Percentiles rank a stretch among this genome's conserved stretches.
phyloP scores from a whole-genome alignment of 2,113 vertebrate genomes.

The Pelmatolapia mariae region DNA sequence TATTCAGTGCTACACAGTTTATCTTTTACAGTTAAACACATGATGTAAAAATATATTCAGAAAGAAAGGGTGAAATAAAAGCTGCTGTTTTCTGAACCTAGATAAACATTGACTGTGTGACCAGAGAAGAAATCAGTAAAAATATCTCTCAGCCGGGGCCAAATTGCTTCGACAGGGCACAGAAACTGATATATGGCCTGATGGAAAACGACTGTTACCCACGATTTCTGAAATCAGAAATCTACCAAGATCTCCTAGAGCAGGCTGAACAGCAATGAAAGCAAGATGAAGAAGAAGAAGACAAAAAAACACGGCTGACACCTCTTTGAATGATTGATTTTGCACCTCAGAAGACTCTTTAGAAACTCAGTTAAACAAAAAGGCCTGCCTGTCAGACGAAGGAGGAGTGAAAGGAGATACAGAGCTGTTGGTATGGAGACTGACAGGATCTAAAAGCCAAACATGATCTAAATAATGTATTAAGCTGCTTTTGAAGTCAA shows the following conservation, averaged over 20 bases:
- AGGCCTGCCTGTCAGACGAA: background rate
- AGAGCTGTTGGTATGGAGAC: background rate
- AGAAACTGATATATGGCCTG: constrained; percentile 76
- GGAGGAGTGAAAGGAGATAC: background rate
- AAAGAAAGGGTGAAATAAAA: constrained; percentile 25
- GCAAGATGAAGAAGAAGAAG: background rate
- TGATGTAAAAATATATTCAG: background rate
- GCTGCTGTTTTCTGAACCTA: constrained; percentile 41
- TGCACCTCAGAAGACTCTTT: constrained; percentile 8
- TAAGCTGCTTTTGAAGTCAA: background rate
- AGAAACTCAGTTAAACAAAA: constrained; percentile 1
- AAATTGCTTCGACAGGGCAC: constrained; percentile 80
- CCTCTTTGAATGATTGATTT: constrained; percentile 10
- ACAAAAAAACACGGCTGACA: background rate
- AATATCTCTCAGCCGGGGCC: constrained; percentile 72
- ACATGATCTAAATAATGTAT: constrained; percentile 24
- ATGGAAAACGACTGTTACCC: constrained; percentile 89
- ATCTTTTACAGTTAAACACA: background rate
- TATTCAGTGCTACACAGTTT: background rate
- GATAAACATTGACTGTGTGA: constrained; percentile 86
- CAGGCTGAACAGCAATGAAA: constrained; percentile 24
- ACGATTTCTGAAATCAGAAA: constrained; percentile 80
- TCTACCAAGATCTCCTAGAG: constrained; percentile 55
- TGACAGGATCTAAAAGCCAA: background rate
- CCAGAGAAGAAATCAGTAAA: constrained; percentile 76